phyloP scores from a whole-genome alignment of 2,797 vertebrate genomes.

The Muscicapa striata region DNA sequence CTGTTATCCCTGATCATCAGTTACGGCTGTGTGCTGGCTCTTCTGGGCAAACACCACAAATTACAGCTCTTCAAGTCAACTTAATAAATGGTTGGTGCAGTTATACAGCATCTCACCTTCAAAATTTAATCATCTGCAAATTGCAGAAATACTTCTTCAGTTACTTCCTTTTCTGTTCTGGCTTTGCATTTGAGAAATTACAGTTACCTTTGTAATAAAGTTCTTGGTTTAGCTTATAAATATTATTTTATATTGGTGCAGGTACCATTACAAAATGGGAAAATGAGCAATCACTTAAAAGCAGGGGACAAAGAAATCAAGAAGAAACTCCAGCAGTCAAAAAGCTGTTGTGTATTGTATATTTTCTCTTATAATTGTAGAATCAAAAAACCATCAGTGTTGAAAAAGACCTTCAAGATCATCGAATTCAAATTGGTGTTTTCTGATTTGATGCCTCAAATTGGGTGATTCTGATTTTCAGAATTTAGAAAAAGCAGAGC shows the following conservation, averaged over 20 bases:
- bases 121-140: neutral
- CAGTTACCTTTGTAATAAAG: neutral
- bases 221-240: neutral
- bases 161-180: neutral
- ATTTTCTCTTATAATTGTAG: neutral
- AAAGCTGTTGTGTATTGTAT: neutral
- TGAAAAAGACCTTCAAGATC: neutral
- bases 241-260: neutral
- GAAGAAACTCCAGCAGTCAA: neutral
- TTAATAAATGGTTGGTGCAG: neutral
- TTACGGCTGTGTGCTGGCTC: neutral
- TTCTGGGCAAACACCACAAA: neutral
- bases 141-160: neutral
- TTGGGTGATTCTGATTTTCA: neutral
- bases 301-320: neutral
- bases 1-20: neutral
- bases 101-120: neutral
- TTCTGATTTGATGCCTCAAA: neutral
- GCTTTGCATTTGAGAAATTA: neutral
- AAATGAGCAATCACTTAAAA: neutral
- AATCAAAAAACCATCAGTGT: rapidly evolving
- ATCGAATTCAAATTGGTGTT: neutral
- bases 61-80: neutral
- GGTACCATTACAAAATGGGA: neutral
- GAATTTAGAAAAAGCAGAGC: neutral